Evolutionary conservation across 2,113 vertebrate genomes (phyloP).

Genomic region (Spea multiplicata): DNA sequence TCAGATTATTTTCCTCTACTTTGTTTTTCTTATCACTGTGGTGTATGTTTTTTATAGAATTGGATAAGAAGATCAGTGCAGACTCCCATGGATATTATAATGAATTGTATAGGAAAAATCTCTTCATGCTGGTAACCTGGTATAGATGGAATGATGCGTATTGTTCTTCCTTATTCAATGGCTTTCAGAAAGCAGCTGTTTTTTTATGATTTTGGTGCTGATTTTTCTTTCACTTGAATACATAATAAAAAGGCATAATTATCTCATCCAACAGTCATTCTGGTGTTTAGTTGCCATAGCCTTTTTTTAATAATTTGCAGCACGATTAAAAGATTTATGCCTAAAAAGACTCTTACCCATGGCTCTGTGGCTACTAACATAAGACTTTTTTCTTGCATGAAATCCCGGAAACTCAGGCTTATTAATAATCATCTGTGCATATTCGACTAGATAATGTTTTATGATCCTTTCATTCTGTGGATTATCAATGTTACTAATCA

Average conservation of each 20-base stretch:
- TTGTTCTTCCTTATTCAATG: not conserved
- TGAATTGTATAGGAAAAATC: not conserved
- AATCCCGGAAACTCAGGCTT: not conserved
- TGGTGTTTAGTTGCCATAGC: not conserved
- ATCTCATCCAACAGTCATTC: not conserved
- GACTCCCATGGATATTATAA: slow-evolving; percentile 1
- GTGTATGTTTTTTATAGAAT: not conserved
- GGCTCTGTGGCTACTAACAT: not conserved
- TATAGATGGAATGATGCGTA: not conserved
- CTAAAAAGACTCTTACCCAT: not conserved
- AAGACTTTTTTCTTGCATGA: not conserved
- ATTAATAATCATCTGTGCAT: not conserved
- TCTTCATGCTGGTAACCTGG: not conserved
- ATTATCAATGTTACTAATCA: not conserved
- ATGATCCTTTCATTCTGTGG: not conserved
- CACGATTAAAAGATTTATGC: not conserved
- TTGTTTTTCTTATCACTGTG: not conserved
- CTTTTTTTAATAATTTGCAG: not conserved
- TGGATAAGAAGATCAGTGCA: not conserved
- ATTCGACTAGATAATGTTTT: not conserved
- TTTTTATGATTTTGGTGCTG: not conserved
- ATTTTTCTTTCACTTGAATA: not conserved
- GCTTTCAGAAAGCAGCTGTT: not conserved
- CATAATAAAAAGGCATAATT: not conserved
- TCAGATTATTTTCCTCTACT: not conserved